Evolutionary conservation across 2,888 invertebrate genomes (phyloP).

Genomic region (Sminthurinus aureus): DNA sequence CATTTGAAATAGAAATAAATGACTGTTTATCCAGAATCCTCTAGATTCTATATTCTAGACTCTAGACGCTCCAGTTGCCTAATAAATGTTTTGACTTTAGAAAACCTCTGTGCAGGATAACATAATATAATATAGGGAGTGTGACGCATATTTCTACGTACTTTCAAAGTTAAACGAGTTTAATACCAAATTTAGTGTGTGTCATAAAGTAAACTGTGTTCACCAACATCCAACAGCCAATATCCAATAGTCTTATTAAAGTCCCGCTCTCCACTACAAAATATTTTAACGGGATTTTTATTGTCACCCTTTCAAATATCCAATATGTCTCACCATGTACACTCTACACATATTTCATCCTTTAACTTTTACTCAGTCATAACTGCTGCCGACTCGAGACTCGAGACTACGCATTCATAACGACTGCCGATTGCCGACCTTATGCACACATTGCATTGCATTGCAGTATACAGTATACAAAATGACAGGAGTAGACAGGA

Average conservation of each 20-base stretch:
- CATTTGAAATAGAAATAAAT: constrained; percentile 45
- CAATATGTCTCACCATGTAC: background rate
- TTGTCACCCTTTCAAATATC: background rate
- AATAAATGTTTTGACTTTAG: constrained; percentile 47
- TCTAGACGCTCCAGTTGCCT: constrained; percentile 30
- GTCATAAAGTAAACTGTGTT: no score
- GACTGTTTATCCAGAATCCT: constrained; percentile 41
- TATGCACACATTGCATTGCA: no score
- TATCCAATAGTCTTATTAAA: background rate
- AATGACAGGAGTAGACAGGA: no score
- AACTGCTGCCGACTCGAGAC: background rate
- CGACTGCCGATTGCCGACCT: background rate
- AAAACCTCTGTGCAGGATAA: constrained; percentile 9
- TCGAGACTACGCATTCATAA: background rate
- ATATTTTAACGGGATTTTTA: constrained; percentile 20
- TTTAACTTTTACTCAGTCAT: background rate
- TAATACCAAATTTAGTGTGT: no score
- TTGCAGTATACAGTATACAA: no score
- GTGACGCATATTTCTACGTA: no score
- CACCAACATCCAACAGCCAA: no score
- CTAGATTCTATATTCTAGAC: no score
- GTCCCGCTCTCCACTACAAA: background rate
- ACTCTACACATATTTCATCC: background rate
- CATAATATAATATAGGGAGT: no score
- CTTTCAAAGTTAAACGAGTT: no score